A percentile compares a stretch with the other conserved stretches of the same genome.
Evolutionary conservation across 2,113 vertebrate genomes (phyloP).

Genomic region (Odobenus rosmarus): DNA sequence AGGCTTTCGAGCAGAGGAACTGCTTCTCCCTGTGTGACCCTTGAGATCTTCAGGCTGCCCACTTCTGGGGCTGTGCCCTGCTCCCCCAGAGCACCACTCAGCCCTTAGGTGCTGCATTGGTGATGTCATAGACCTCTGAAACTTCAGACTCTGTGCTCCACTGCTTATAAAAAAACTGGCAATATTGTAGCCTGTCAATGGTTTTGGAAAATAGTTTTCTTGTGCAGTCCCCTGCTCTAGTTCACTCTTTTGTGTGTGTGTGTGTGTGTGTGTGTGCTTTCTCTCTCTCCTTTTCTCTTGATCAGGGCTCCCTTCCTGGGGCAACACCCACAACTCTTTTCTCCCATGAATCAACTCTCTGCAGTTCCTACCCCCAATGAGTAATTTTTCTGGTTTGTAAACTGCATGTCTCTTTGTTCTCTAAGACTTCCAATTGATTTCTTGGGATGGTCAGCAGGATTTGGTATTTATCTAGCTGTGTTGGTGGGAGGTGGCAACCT

Average conservation of each 20-base stretch:
- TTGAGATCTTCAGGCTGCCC: neutral
- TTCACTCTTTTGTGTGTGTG: neutral
- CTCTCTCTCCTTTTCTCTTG: too few relatives aligned
- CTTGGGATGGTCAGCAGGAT: too few relatives aligned
- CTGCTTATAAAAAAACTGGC: neutral
- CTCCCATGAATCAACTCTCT: too few relatives aligned
- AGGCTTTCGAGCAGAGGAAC: neutral
- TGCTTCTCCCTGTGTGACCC: neutral
- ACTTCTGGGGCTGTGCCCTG: neutral
- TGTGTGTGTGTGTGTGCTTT: too few relatives aligned
- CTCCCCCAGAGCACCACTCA: neutral
- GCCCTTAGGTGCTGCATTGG: neutral
- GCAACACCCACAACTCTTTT: too few relatives aligned
- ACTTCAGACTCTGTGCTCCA: neutral
- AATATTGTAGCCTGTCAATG: neutral
- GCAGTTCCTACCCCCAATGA: too few relatives aligned
- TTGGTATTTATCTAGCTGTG: too few relatives aligned
- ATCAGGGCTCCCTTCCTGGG: too few relatives aligned
- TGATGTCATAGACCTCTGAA: neutral
- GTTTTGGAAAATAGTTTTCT: neutral
- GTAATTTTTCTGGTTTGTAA: too few relatives aligned
- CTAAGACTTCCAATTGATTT: too few relatives aligned
- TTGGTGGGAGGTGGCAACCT: too few relatives aligned
- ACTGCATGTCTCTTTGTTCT: too few relatives aligned
- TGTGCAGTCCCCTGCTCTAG: neutral